Evolutionary conservation across 2,888 invertebrate genomes (phyloP).

Genomic region (Hartigia nigra): DNA sequence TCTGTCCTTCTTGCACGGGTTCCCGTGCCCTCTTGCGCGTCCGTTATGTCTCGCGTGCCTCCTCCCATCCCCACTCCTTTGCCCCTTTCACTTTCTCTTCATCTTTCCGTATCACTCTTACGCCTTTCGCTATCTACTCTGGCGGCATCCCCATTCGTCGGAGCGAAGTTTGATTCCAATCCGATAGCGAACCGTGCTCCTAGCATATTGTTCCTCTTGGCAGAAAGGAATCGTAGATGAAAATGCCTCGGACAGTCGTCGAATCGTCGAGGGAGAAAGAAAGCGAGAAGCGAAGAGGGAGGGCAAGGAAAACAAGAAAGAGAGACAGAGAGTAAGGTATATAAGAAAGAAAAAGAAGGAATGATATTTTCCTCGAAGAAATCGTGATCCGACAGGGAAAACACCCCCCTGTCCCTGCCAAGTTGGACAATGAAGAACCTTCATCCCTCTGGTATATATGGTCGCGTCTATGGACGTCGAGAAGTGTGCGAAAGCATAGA

Average conservation of each 20-base stretch:
- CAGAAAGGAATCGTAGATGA: constrained; percentile 12
- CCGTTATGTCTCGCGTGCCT: background rate
- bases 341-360: background rate
- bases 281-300: background rate
- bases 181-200: constrained; percentile 18
- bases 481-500: background rate
- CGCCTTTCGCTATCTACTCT: background rate
- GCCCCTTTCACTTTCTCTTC: background rate
- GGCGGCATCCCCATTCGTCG: constrained; percentile 6
- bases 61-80: no score
- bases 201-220: constrained; percentile 18
- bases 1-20: background rate
- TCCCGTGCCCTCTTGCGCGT: background rate
- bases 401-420: no score
- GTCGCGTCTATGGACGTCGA: background rate
- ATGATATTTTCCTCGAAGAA: background rate
- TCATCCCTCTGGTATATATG: background rate
- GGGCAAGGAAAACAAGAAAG: background rate
- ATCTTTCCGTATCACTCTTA: background rate
- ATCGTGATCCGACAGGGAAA: background rate
- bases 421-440: background rate
- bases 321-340: background rate
- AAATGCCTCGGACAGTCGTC: constrained; percentile 4
- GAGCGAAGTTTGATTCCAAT: constrained; percentile 18
- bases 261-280: background rate